Percentiles rank a stretch among this genome's conserved stretches.
These are phyloP conservation scores for Mesocricetus auratus DNA, from an alignment of 2,113 vertebrate species.

Conservation along the genomic window DNA sequence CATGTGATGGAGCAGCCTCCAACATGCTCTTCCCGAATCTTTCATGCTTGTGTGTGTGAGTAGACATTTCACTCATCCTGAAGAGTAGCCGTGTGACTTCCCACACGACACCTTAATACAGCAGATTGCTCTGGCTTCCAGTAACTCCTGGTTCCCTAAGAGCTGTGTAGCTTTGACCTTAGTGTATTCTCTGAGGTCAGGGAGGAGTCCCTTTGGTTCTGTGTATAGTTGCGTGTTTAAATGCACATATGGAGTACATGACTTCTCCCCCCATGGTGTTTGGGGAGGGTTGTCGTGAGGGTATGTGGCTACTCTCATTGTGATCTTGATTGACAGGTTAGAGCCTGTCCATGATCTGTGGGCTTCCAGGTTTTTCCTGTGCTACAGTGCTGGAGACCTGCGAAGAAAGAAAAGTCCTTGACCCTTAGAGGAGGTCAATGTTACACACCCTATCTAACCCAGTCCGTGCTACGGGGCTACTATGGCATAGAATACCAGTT, in stretches of 20 bases:
- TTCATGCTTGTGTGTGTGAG: not conserved
- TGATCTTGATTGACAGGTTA: not conserved
- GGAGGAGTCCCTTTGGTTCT: not conserved
- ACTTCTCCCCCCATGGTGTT: not conserved
- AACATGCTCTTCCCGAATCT: too few species aligned
- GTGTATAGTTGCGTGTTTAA: not conserved
- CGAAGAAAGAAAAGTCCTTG: not conserved
- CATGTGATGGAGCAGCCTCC: not conserved
- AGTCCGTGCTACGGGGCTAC: too few species aligned
- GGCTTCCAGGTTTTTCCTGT: too few species aligned
- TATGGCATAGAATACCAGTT: not conserved
- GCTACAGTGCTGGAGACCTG: not conserved
- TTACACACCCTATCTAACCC: accelerated
- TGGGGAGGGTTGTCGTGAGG: not conserved
- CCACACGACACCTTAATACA: not conserved
- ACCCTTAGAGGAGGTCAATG: accelerated
- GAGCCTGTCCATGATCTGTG: not conserved
- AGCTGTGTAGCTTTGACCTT: not conserved
- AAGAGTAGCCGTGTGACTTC: accelerated
- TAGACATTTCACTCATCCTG: accelerated
- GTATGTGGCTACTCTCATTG: not conserved
- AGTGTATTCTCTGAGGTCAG: not conserved
- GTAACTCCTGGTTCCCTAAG: not conserved
- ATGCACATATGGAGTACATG: too few species aligned
- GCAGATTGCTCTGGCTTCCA: too few species aligned